phyloP scores from a whole-genome alignment of 2,113 vertebrate genomes.

The Alaudala cheleensis region DNA sequence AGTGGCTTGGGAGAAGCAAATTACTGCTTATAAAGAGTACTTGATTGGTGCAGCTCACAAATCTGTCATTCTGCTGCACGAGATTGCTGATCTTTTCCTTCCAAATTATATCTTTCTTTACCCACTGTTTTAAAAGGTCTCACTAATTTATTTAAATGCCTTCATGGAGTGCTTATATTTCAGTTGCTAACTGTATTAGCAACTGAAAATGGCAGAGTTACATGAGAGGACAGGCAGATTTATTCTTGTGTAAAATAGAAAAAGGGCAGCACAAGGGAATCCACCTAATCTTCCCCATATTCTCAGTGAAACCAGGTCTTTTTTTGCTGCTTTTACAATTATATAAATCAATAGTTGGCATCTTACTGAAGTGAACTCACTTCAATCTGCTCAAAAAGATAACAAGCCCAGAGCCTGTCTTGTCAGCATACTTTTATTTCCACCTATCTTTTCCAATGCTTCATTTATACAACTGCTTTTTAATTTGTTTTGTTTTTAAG shows the following conservation, averaged over 20 bases:
- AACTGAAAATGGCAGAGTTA: not conserved
- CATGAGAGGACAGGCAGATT: not conserved
- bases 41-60: not conserved
- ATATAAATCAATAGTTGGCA: not conserved
- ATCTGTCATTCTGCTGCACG: not conserved
- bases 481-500: not conserved
- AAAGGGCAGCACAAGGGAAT: not conserved
- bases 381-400: not conserved
- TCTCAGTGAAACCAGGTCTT: not conserved
- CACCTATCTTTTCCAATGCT: not conserved
- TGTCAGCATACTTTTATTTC: not conserved
- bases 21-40: not conserved
- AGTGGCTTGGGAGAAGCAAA: not conserved
- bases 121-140: not conserved
- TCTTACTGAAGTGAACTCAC: not conserved
- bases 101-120: not conserved
- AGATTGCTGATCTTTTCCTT: not conserved
- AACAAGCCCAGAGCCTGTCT: not conserved
- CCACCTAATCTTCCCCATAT: not conserved
- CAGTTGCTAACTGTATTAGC: not conserved
- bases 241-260: not conserved
- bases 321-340: not conserved
- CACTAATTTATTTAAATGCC: not conserved
- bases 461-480: not conserved
- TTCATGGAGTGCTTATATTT: not conserved